A percentile compares a stretch with the other conserved stretches of the same genome.
Evolutionary conservation across 2,888 invertebrate species (phyloP).

Genomic region (Tenthredo scrophulariae): DNA sequence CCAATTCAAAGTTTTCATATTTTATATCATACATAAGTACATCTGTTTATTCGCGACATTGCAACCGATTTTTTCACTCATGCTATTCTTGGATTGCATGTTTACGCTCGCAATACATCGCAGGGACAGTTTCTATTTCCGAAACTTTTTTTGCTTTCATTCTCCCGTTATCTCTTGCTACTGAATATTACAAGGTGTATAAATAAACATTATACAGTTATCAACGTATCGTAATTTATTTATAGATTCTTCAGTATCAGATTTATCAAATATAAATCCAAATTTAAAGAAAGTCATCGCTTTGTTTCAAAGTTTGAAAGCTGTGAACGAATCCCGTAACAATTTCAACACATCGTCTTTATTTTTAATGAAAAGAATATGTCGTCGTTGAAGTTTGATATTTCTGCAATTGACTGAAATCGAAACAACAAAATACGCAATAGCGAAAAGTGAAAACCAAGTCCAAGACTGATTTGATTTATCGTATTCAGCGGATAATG

Average conservation of each 20-base stretch:
- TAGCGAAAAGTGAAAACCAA: constrained; percentile 1
- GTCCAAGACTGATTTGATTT: background rate
- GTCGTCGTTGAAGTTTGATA: background rate
- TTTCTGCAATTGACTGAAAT: background rate
- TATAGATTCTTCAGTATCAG: background rate
- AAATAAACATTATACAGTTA: background rate
- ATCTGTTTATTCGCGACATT: constrained; percentile 1
- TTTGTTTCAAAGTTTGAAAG: background rate
- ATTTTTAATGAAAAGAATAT: background rate
- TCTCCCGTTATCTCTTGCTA: constrained; percentile 16
- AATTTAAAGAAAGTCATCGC: too few relatives aligned
- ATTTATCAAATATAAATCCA: background rate
- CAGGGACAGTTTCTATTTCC: constrained; percentile 49
- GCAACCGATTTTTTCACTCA: background rate
- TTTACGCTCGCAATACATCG: constrained; percentile 31
- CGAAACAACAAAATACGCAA: background rate
- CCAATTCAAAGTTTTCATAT: background rate
- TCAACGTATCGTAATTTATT: background rate
- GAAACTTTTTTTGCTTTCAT: background rate
- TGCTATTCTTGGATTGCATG: constrained; percentile 37
- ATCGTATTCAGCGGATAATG: background rate
- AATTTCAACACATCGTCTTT: background rate
- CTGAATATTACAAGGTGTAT: background rate
- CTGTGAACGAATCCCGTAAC: background rate
- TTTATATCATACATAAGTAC: background rate